Conservation (phyloP, 2,797 vertebrate genomes). For the Streptopelia turtur region DNA sequence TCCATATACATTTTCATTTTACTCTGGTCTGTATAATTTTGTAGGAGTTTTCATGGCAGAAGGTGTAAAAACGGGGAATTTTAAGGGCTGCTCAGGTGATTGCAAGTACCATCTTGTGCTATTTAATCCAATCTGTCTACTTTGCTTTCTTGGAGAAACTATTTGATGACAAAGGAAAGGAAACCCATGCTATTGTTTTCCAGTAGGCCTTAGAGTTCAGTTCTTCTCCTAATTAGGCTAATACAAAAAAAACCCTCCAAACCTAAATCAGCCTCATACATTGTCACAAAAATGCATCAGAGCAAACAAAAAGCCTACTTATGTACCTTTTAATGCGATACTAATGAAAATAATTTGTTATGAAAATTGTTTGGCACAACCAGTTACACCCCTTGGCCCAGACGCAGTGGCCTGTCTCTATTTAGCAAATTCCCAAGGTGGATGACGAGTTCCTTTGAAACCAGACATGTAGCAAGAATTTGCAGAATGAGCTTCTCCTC, state of each 20-base stretch:
- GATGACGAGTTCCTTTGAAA: neutral
- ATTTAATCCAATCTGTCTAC: neutral
- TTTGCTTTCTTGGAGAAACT: neutral
- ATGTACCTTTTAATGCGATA: neutral
- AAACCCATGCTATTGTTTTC: neutral
- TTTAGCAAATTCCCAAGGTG: neutral
- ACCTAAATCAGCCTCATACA: neutral
- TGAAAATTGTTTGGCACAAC: neutral
- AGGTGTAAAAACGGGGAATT: neutral
- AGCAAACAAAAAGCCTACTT: neutral
- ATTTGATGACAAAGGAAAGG: neutral
- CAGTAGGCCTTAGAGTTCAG: neutral
- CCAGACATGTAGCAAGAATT: neutral
- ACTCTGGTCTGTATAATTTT: neutral
- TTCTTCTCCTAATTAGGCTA: neutral
- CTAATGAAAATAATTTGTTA: neutral
- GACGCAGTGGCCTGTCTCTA: neutral
- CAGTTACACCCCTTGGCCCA: neutral
- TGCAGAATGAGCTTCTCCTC: neutral
- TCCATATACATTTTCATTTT: neutral
- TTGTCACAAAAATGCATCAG: neutral
- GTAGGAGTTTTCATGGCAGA: neutral
- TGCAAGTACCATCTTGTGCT: neutral
- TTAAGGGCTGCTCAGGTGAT: neutral
- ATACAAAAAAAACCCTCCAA: neutral